A percentile compares a stretch with the other conserved stretches of the same genome.
These are phyloP conservation scores for Macrotus californicus DNA, from an alignment of 2,113 vertebrate species.

Conservation along the genomic window DNA sequence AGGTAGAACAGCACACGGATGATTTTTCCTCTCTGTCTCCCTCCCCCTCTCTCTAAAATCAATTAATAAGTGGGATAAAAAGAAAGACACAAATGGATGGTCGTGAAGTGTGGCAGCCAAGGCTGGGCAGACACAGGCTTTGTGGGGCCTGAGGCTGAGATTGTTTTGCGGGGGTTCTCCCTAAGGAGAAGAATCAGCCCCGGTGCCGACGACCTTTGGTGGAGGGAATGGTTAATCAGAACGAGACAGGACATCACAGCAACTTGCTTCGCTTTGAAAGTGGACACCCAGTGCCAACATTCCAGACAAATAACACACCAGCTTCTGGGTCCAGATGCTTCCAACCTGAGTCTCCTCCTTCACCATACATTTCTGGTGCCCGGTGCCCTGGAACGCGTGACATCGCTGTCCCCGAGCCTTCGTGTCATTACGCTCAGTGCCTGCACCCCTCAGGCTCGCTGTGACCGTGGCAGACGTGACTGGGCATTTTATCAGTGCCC, in stretches of 20 bases:
- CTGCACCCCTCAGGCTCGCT: not conserved
- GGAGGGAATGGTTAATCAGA: not conserved
- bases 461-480: not conserved
- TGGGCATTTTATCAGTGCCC: not conserved
- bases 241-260: not conserved
- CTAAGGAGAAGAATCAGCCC: not conserved
- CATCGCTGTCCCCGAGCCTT: not conserved
- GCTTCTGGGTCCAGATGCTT: not conserved
- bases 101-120: rapidly evolving
- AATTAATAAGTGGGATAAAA: too few relatives aligned
- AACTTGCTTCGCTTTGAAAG: not conserved
- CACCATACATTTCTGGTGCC: rapidly evolving
- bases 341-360: not conserved
- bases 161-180: not conserved
- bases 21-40: too few relatives aligned
- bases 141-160: not conserved
- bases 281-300: not conserved
- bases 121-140: not conserved
- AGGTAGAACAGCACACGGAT: too few relatives aligned
- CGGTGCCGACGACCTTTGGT: rapidly evolving
- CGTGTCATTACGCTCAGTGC: not conserved
- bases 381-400: not conserved
- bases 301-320: not conserved
- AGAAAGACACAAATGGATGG: not conserved
- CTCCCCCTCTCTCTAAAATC: too few relatives aligned